Evolutionary conservation across 2,797 vertebrate genomes (phyloP).

Genomic region (Aratinga solstitialis): DNA sequence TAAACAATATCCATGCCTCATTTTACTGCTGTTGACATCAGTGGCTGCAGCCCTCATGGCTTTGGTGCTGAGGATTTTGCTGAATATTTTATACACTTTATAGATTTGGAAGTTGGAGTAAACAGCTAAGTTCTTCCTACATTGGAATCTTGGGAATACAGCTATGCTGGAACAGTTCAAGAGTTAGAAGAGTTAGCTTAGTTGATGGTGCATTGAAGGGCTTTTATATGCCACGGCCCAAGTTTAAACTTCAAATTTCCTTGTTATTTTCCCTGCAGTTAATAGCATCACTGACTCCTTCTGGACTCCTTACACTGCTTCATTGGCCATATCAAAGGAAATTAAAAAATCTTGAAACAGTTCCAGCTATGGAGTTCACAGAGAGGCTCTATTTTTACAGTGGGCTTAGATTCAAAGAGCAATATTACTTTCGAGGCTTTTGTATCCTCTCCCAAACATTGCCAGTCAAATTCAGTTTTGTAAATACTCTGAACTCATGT

Average conservation of each 20-base stretch:
- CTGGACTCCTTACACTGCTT: conserved; percentile 34
- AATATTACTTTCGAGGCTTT: neutral
- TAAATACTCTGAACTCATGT: neutral
- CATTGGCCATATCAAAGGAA: conserved; percentile 19
- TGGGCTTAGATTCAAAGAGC: neutral
- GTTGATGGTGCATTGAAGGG: neutral
- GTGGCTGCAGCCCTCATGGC: neutral
- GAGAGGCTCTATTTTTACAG: neutral
- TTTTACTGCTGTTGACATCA: conserved; percentile 22
- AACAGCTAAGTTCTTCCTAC: neutral
- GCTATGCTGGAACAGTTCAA: neutral
- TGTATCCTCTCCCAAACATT: neutral
- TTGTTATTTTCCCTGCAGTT: conserved; percentile 3
- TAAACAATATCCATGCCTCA: neutral
- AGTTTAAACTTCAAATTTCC: neutral
- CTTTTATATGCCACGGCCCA: neutral
- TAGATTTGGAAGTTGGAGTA: neutral
- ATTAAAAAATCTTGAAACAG: conserved; percentile 42
- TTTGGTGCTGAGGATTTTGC: conserved; percentile 10
- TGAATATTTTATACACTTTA: conserved; percentile 20
- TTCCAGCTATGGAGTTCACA: conserved; percentile 16
- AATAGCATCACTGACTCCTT: neutral
- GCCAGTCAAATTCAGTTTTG: neutral
- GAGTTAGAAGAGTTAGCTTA: neutral
- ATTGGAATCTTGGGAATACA: neutral